Evolutionary conservation across 2,797 vertebrate genomes (phyloP).

Genomic region (Pseudochirops corinnae): DNA sequence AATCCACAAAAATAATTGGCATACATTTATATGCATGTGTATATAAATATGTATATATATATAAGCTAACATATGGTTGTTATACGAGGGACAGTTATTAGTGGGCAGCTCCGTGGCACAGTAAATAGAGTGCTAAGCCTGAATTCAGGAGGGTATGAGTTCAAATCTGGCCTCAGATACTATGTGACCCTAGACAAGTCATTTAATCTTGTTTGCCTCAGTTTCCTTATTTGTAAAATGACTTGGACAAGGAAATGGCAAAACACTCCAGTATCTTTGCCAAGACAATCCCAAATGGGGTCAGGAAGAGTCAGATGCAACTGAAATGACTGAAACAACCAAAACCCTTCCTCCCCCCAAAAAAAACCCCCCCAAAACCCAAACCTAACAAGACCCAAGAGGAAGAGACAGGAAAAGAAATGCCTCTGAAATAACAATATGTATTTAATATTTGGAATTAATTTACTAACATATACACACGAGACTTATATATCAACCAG

Average conservation of each 20-base stretch:
- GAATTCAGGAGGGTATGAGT: background rate
- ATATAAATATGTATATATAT: background rate
- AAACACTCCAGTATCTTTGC: background rate
- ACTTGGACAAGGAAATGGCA: background rate
- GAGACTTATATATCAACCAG: background rate
- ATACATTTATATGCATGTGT: background rate
- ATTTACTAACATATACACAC: background rate
- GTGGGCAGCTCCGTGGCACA: background rate
- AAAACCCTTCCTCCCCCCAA: background rate
- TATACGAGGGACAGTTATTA: background rate
- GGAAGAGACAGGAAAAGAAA: background rate
- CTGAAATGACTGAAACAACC: background rate
- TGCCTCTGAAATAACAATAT: background rate
- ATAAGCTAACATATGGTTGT: background rate
- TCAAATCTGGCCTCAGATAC: background rate
- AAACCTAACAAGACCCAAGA: background rate
- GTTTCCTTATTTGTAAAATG: background rate
- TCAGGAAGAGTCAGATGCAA: background rate
- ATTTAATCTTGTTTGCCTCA: background rate
- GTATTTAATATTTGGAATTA: background rate
- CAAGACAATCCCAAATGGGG: background rate
- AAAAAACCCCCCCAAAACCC: no score
- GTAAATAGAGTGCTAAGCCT: background rate
- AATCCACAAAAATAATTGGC: background rate
- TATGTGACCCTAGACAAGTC: background rate